Evolutionary conservation across 2,888 invertebrate genomes (phyloP), one percentile per base, ranked within the genome.

Genomic region (Agonopterix heracliana): DNA sequence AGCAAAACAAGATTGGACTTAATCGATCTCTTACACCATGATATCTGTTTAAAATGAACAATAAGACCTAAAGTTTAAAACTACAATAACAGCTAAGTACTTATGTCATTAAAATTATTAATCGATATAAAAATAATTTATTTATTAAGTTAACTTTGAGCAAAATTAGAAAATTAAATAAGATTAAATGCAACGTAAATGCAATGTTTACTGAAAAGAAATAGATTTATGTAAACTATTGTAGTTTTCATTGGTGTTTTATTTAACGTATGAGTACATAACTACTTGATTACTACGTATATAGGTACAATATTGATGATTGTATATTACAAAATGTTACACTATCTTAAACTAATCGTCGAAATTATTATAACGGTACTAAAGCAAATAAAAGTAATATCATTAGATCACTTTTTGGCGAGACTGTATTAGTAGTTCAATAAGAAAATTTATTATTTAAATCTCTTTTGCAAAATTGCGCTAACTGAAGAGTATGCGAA

Each of bases 171-270:
- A 64, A 56, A 59, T 54, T 45, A 53, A 45, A 40, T 54, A 59
- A 54, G 45, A 61, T 61, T 72, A 79, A 78, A 78, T 72, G 72
- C 71, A 64, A 61, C 55, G 54, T 76, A 81, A 78, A 81, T 77
- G 81, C 78, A 66, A 66, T 57, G 51, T 58, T 49, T 59, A 12
- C 62, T 53, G 53, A 60, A 54, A 65, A 61, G 12, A 44, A 26
- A 53, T 61, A 51, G 54, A 61, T 51, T 60, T 62, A 60, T 65
- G 68, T 63, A 50, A 54, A 55, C 54, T 61, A 59, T 57, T 55
- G 59, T 63, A 72, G 64, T 70, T 66, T 70, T 85, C 81, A 84
- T 86, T 85, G 85, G 82, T 84, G 75, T 70, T 64, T 64, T 55
- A 61, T 58, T 55, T 66, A 64, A 49, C 49, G 52, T 63, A 62